Conservation (phyloP, 2,797 vertebrate genomes). For the Cyprinodon diabolis region DNA sequence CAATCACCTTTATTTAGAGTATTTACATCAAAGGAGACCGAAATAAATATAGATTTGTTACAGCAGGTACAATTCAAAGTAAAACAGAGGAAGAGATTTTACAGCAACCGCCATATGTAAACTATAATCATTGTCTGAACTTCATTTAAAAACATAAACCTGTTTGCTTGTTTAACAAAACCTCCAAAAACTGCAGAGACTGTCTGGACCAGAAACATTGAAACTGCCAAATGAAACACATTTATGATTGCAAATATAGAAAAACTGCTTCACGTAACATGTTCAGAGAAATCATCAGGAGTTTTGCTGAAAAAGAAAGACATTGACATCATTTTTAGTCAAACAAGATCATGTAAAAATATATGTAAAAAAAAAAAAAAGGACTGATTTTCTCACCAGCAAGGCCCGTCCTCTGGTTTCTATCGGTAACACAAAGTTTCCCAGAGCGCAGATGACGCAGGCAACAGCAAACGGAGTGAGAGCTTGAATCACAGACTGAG, state of each 20-base stretch:
- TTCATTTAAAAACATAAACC: neutral
- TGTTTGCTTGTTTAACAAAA: neutral
- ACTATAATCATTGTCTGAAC: neutral
- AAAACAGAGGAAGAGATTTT: neutral
- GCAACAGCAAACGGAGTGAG: conserved; percentile 85
- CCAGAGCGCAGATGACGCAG: conserved; percentile 83
- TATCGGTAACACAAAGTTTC: conserved; percentile 85
- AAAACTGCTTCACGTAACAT: neutral
- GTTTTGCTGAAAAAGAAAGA: conserved; percentile 69
- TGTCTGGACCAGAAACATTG: no score
- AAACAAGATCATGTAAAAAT: neutral
- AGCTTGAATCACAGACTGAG: conserved; percentile 82
- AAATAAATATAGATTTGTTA: neutral
- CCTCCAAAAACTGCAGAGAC: neutral
- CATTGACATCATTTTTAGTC: neutral
- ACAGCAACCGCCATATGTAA: neutral
- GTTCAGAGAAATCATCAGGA: conserved; percentile 45
- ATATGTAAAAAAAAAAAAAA: neutral
- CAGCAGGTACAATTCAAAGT: neutral
- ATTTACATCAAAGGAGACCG: neutral
- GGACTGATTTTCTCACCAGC: conserved; percentile 76
- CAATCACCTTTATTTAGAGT: neutral
- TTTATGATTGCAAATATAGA: neutral
- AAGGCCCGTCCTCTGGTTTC: conserved; percentile 91
- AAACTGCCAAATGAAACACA: no score